phyloP scores from a whole-genome alignment of 2,113 vertebrate genomes.

The Semicossyphus pulcher region DNA sequence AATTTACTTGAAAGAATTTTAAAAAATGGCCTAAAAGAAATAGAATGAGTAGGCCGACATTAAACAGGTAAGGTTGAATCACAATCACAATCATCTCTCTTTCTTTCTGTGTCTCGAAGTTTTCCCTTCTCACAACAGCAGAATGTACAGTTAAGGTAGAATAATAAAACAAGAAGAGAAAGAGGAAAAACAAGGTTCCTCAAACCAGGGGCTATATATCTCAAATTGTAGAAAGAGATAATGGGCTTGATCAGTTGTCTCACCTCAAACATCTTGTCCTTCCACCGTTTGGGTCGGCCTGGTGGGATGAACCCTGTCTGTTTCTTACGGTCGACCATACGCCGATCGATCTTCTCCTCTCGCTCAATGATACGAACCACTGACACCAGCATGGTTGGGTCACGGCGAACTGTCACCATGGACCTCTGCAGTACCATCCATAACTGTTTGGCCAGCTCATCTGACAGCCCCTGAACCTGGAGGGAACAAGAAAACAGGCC shows the following conservation, averaged over 20 bases:
- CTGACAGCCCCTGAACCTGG: constrained; percentile 91
- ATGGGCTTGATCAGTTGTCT: not conserved
- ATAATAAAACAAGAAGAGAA: too few species aligned
- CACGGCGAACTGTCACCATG: constrained; percentile 91
- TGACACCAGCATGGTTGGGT: constrained; percentile 95
- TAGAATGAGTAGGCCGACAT: too few species aligned
- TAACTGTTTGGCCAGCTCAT: constrained; percentile 94
- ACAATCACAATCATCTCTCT: too few species aligned
- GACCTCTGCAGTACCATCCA: constrained; percentile 97
- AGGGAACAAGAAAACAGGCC: too few species aligned
- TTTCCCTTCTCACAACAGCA: too few species aligned
- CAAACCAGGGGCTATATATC: too few species aligned
- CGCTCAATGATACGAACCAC: constrained; percentile 97
- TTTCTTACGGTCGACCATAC: constrained; percentile 93
- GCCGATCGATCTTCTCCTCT: constrained; percentile 94
- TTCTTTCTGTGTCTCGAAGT: too few species aligned
- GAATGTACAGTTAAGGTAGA: too few species aligned
- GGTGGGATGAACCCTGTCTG: constrained; percentile 95
- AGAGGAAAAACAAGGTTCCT: too few species aligned
- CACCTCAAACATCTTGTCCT: constrained; percentile 92
- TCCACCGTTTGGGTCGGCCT: constrained; percentile 95
- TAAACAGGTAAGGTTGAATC: too few species aligned
- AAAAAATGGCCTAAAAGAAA: too few species aligned
- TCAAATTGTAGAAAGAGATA: not conserved
- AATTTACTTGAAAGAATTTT: too few species aligned